phyloP scores from a whole-genome alignment of 2,113 vertebrate genomes.

The Lophius piscatorius region DNA sequence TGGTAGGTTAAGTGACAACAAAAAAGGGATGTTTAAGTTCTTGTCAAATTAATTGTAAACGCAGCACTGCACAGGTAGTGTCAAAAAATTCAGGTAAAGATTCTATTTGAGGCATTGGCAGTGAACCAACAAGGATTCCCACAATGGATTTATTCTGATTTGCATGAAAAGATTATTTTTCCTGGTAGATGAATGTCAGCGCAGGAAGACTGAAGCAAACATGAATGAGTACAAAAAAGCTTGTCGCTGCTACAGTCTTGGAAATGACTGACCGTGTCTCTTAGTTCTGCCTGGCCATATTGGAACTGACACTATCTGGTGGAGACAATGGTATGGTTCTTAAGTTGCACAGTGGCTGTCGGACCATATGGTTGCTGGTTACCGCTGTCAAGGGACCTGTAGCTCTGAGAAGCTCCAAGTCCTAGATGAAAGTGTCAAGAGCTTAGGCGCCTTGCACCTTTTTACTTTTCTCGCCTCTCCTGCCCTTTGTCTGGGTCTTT shows the following conservation, averaged over 20 bases:
- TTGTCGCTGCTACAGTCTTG: neutral
- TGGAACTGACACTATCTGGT: constrained; percentile 28
- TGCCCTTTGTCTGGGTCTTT: constrained; percentile 31
- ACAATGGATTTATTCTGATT: neutral
- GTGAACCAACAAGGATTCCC: neutral
- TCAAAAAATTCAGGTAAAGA: too few species aligned
- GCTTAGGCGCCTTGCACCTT: neutral
- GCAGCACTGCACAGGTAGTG: neutral
- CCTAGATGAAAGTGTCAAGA: constrained; percentile 38
- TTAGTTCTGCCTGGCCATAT: constrained; percentile 19
- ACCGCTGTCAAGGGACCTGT: constrained; percentile 39
- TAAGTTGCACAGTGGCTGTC: constrained; percentile 28
- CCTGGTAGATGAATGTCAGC: neutral
- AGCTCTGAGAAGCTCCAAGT: constrained; percentile 42
- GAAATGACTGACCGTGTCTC: constrained; percentile 18
- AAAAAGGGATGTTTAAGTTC: too few species aligned
- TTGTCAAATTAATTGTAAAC: too few species aligned
- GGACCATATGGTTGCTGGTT: constrained; percentile 45
- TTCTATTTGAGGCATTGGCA: neutral
- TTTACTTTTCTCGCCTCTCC: constrained; percentile 12
- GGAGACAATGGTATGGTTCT: constrained; percentile 25
- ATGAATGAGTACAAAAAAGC: too few species aligned
- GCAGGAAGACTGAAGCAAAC: neutral
- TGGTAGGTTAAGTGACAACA: neutral
- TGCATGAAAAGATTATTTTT: constrained; percentile 22